Percentiles rank a stretch among this genome's conserved stretches.
These are phyloP conservation scores for Sphaeridia pumilis DNA, from an alignment of 2,888 invertebrate species.

Conservation along the genomic window DNA sequence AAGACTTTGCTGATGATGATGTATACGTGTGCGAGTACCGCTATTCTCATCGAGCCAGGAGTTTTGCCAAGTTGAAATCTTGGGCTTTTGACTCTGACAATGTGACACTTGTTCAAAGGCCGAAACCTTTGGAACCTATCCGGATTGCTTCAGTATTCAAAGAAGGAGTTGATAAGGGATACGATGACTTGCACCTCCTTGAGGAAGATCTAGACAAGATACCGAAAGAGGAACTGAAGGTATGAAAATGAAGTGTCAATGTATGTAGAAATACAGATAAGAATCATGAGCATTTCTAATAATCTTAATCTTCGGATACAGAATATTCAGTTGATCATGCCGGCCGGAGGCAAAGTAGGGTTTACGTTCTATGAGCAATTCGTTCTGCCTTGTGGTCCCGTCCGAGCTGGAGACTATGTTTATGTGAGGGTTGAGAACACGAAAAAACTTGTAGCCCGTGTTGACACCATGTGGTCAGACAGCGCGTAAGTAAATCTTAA, in stretches of 20 bases:
- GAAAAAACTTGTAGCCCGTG: conserved; percentile 80
- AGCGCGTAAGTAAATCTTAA: conserved; percentile 54
- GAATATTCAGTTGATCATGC: conserved; percentile 66
- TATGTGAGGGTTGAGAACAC: conserved; percentile 85
- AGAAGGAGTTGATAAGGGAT: conserved; percentile 77
- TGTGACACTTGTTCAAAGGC: conserved; percentile 55
- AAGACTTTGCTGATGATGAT: conserved; percentile 79
- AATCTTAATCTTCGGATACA: conserved; percentile 40
- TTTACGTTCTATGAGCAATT: conserved; percentile 87
- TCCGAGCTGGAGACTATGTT: conserved; percentile 86
- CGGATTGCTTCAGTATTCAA: conserved; percentile 87
- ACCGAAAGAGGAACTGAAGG: conserved; percentile 73
- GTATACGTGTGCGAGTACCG: conserved; percentile 94
- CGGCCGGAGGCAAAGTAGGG: conserved; percentile 55
- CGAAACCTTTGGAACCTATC: conserved; percentile 66
- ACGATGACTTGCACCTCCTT: conserved; percentile 72
- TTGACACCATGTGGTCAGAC: conserved; percentile 90
- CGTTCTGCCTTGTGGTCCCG: conserved; percentile 67
- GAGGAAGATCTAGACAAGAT: conserved; percentile 64
- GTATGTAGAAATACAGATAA: background rate
- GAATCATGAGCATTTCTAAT: background rate
- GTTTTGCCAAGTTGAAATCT: conserved; percentile 84
- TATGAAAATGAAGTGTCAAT: conserved; percentile 39
- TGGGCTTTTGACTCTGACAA: conserved; percentile 51
- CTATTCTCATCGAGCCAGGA: conserved; percentile 70